Conservation (phyloP, 2,888 invertebrate species). For the Drosophila helvetica region DNA sequence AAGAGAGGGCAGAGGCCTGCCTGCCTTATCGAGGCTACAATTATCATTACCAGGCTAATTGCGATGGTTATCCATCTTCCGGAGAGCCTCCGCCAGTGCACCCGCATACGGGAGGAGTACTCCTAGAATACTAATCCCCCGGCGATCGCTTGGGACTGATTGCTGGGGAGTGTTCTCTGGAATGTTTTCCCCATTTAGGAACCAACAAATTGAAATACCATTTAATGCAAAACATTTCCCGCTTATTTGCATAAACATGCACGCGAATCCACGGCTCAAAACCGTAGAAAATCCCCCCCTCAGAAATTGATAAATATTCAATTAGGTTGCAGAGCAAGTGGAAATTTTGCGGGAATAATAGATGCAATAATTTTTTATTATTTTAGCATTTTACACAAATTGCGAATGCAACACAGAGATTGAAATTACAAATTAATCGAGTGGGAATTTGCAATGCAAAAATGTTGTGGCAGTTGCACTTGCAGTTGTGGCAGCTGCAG, state of each 20-base stretch:
- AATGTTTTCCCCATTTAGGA: conserved; percentile 21
- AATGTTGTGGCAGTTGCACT: neutral
- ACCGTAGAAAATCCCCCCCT: no score
- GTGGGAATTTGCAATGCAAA: conserved; percentile 57
- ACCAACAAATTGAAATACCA: conserved; percentile 41
- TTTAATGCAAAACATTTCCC: conserved; percentile 50
- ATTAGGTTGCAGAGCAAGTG: conserved; percentile 51
- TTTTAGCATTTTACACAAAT: conserved; percentile 23
- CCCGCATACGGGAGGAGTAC: conserved; percentile 4
- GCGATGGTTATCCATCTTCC: conserved; percentile 63
- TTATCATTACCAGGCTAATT: conserved; percentile 68
- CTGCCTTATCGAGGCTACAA: conserved; percentile 53
- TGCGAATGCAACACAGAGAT: conserved; percentile 31
- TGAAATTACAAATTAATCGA: conserved; percentile 67
- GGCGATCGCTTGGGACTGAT: neutral
- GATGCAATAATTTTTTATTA: conserved; percentile 40
- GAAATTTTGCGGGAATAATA: conserved; percentile 43
- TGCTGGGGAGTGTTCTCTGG: neutral
- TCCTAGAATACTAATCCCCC: neutral
- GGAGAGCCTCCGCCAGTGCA: neutral
- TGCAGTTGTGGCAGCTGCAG: conserved; percentile 5
- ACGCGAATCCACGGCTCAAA: conserved; percentile 10
- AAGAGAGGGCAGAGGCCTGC: neutral
- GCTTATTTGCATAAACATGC: conserved; percentile 67
- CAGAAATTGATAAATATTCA: conserved; percentile 72